Evolutionary conservation across 2,888 invertebrate species (phyloP), one percentile per base, ranked within the genome.

Genomic region (Protophormia terraenovae): DNA sequence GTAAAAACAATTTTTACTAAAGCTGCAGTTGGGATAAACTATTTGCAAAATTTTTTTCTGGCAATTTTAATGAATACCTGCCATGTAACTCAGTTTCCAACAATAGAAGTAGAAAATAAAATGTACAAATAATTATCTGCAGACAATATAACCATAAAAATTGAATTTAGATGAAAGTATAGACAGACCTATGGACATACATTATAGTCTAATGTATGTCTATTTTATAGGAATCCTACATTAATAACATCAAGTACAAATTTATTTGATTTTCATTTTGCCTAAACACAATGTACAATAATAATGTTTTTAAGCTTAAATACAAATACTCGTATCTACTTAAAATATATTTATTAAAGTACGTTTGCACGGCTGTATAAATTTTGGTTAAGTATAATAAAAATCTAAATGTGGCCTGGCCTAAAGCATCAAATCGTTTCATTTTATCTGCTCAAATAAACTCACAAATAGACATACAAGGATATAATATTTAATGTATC

Each of bases 401-500:
- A 47, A n/a, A 38, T 38, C 19, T 8, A 19, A 66, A 76, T 76
- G 14, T 45, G 45, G 41, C 45, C 62, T 62, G 2, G 67, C n/a
- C 73, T 22, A 58, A 16, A 27, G 32, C 47, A 32, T 58, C 14
- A 55, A 64, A 79, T 55, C 19, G 14, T 41, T 58, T 47, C 16
- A 22, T 47, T 66, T 64, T 14, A 22, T 41, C 32, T 64, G 24
- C 38, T 64, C 24, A 38, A 55, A 29, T 71, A 53, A 22, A 45
- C 16, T 12, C n/a, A 60, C 27, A 19, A 7, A 50, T 22, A 16
- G 12, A 50, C 32, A 62, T 1, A 32, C 6, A 38, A 45, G 12
- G 32, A n/a, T 7, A 35, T 35, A 53, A 53, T 53, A 55, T 60
- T 60, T 73, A 73, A 47, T 73, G 60, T 47, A 29, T 10, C 19